Conservation (phyloP, 2,797 vertebrate species). For the Cyclopterus lumpus region DNA sequence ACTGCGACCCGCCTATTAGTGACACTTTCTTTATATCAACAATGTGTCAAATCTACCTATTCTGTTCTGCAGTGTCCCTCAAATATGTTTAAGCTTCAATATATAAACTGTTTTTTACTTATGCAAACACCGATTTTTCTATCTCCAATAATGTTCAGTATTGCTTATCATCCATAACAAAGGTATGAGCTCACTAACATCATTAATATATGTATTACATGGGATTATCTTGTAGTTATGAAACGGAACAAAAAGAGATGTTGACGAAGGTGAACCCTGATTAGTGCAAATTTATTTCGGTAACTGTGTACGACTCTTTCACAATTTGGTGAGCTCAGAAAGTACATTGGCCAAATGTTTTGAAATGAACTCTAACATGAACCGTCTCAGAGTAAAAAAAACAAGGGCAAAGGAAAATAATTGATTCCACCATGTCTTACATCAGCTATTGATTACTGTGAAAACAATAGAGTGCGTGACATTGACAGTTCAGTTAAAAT, state of each 20-base stretch:
- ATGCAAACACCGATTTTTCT: background rate
- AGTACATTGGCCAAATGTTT: background rate
- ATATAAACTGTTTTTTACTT: background rate
- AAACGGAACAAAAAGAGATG: background rate
- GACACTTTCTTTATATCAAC: conserved; percentile 20
- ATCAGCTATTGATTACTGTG: conserved; percentile 40
- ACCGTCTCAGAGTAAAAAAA: background rate
- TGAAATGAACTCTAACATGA: conserved; percentile 6
- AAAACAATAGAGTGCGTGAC: conserved; percentile 35
- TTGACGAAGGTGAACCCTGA: background rate
- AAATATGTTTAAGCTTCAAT: background rate
- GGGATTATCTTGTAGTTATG: background rate
- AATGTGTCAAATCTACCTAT: conserved; percentile 7
- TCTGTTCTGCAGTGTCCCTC: background rate
- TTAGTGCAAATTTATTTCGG: background rate
- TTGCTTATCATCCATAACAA: background rate
- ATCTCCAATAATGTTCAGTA: background rate
- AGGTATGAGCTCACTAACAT: too few species aligned
- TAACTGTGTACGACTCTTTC: background rate
- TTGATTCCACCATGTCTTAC: conserved; percentile 11
- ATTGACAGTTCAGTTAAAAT: conserved; percentile 39
- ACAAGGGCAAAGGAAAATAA: background rate
- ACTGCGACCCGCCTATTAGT: too few species aligned
- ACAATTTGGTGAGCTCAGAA: conserved; percentile 1
- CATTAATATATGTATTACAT: background rate